Evolutionary conservation across 2,113 vertebrate genomes (phyloP), one percentile per base, ranked within the genome.

Genomic region (Leptosomus discolor): DNA sequence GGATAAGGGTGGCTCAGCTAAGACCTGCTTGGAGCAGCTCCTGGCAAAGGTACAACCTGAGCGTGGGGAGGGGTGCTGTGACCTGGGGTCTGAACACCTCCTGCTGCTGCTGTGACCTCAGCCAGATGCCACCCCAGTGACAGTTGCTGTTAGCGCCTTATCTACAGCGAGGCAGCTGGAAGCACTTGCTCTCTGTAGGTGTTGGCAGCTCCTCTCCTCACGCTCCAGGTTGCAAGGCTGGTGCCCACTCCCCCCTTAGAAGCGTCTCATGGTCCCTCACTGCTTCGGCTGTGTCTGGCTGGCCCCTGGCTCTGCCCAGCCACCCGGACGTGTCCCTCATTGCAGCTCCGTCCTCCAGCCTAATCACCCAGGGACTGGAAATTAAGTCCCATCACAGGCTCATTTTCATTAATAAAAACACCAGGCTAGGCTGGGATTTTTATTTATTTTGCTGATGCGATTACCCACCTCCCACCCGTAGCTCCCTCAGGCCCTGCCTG

Each of bases 371-470:
- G 56, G 60, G 58, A 14, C 54, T 91, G 83, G 54, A 63, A 96
- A 94, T 87, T 43, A 89, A 67, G 60, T 92, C 54, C 91, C 39
- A 64, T 84, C 26, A 36, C 60, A 85, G 73, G 26, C 64, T 94
- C n/a, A 37, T 92, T 87, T 86, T 89, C 57, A 19, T 65, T 84
- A 94, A 54, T 63, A 69, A 86, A 71, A 86, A 41, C 45, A 83
- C 18, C 7, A 29, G 67, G 8, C 92, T 61, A 58, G 71, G 53
- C 36, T 91, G 71, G 78, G 15, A 26, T 43, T 83, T 83, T 53
- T 65, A 77, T 87, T 89, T 70, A 57, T 95, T 91, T 96, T 85
- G 34, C 68, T 85, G 73, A 67, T 85, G 51, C 39, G 73, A 71
- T 95, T 87, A 76, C 30, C 37, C 2, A 0, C 64, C 36, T 91